Percentiles rank a stretch among this genome's conserved stretches.
These are phyloP conservation scores for Pilophorus perplexus DNA, from an alignment of 2,888 invertebrate genomes.

Conservation along the genomic window DNA sequence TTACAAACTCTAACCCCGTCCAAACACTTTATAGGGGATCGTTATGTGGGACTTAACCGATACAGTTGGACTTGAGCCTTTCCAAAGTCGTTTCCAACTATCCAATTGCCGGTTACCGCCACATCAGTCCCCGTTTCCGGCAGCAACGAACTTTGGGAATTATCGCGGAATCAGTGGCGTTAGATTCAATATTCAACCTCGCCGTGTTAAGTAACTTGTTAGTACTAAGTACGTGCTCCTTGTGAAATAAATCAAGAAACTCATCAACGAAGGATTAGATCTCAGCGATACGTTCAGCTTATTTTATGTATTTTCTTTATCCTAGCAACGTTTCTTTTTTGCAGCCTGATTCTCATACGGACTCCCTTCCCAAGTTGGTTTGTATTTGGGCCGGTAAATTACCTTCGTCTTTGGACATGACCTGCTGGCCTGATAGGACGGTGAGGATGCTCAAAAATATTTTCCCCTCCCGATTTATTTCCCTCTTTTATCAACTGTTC, in stretches of 20 bases:
- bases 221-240: too few relatives aligned
- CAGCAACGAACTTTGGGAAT: background rate
- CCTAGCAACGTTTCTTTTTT: too few relatives aligned
- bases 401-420: too few relatives aligned
- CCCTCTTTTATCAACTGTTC: constrained; percentile 3
- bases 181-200: background rate
- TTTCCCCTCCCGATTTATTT: background rate
- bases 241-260: too few relatives aligned
- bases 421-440: too few relatives aligned
- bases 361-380: too few relatives aligned
- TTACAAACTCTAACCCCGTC: constrained; percentile 38
- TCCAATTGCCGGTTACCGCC: constrained; percentile 12
- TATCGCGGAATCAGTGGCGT: background rate
- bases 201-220: too few relatives aligned
- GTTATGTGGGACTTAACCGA: constrained; percentile 22
- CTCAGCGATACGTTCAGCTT: too few relatives aligned
- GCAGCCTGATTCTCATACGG: too few relatives aligned
- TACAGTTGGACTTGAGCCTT: constrained; percentile 15
- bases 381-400: too few relatives aligned
- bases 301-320: too few relatives aligned
- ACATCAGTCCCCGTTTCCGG: background rate
- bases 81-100: constrained; percentile 30
- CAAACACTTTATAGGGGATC: constrained; percentile 36
- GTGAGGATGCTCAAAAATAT: background rate
- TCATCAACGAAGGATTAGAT: too few relatives aligned